Base-by-base conservation (phyloP, 2,888 invertebrate genomes). In the Drosophila tripunctata region DNA sequence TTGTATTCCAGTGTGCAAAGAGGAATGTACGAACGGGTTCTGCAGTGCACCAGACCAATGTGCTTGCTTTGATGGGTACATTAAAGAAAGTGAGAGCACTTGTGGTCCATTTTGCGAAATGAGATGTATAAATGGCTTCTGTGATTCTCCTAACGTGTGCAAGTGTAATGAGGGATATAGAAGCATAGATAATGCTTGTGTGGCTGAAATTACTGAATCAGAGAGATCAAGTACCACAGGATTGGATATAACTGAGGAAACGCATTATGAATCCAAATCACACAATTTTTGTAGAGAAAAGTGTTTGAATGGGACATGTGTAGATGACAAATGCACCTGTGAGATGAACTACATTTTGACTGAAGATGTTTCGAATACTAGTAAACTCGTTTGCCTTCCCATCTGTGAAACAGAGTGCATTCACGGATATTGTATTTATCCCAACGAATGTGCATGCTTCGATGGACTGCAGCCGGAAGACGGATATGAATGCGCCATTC, bases 261-360 rank as follows among this genome's bases (percentile, higher is more conserved):
- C n/a, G n/a, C n/a, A 27, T 15, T 6, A 1, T 4, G 8, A 35
- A 8, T 14, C 10, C 1, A 3, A 40, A 2, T 3, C 10, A 2
- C 4, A 2, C 3, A 1, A 4, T 14, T 7, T 7, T 0, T 81
- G 87, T n/a, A 15, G 14, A 0, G 8, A 45, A 10, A 31, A 22
- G 3, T 81, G 80, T 22, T 51, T 19, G 52, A 81, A 81, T 47
- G 87, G 80, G 41, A 74, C 60, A 4, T 81, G 87, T 19, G 1
- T 64, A 1, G 30, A 41, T 8, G 76, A 47, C 0, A 8, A 45
- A 19, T 81, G 80, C 10, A 38, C 3, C 0, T 81, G 80, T 35
- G 4, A 12, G 6, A 2, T 5, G 1, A 47, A 62, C 30, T 79
- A 74, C 27, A 58, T 4, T 17, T 38, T 82, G n/a, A 44, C 41